Base-by-base conservation (phyloP, 64 coral and sea anemone genomes). In the Platygyra sinensis region DNA sequence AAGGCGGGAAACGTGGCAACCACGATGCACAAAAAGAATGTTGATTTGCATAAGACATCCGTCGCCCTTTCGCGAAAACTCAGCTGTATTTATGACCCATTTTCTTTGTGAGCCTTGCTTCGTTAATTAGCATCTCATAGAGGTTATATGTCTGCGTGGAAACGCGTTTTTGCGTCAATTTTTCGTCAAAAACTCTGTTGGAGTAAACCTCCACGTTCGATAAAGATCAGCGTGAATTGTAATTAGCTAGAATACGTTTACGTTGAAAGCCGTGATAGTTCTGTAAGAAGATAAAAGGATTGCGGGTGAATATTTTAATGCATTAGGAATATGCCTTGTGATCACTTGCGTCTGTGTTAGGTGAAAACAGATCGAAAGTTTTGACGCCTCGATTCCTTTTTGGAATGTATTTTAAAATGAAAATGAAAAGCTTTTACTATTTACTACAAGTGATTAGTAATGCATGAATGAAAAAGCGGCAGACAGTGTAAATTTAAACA, bases 1-100 rank as follows among this genome's bases (percentile, higher is more conserved):
- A 31, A 62, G 30, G 60, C 80, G 60, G 80, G 59, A 85, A 69
- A 85, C 62, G 36, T 69, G 62, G 81, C 81, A 85, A 85, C 81
- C 81, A 85, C 31, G 36, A 39, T 46, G 33, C 9, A 25, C 65
- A 64, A 28, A 50, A 85, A 85, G 36, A 50, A 85, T 63, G 63
- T 71, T 8, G 10, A 71, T 71, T 71, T 85, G 62, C 63, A 51
- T 71, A 85, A 71, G 10, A 46, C 17, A 7, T 42, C 20, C 17
- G 80, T 24, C 60, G 20, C 30, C 17, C 14, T 83, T 77, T 11
- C 20, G 32, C 13, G 4, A 69, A 36, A 67, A 83, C 67, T 71
- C 81, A 85, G 81, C 81, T 85, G 63, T 51, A 12, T 10, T 5
- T 33, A 67, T 63, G 65, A 33, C n/a, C 5, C 16, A 46, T 67